Conservation (phyloP, 2,888 invertebrate genomes). For the Diabrotica balteata region DNA sequence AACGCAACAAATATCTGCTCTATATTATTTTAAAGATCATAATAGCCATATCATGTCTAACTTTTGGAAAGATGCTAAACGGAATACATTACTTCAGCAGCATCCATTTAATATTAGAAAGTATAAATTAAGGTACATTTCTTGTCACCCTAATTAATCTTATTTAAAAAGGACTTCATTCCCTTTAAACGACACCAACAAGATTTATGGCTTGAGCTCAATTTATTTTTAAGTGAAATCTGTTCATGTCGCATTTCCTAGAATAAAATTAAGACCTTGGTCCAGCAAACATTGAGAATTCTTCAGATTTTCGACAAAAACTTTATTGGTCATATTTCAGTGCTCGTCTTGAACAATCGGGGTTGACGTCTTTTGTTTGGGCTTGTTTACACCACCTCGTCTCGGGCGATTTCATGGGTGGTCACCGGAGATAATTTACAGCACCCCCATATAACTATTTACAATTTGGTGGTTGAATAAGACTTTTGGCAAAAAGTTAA, state of each 20-base stretch:
- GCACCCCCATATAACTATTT: constrained; percentile 35
- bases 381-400: constrained; percentile 47
- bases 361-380: constrained; percentile 41
- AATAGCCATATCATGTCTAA: too few species aligned
- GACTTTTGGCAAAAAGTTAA: constrained; percentile 30
- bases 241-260: constrained; percentile 14
- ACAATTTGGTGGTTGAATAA: constrained; percentile 20
- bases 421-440: constrained; percentile 42
- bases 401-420: constrained; percentile 48
- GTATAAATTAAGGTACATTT: not conserved
- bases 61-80: too few species aligned
- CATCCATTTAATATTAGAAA: too few species aligned
- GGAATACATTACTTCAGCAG: too few species aligned
- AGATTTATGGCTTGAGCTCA: constrained; percentile 5
- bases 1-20: too few species aligned
- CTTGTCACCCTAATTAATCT: constrained; percentile 5
- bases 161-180: not conserved
- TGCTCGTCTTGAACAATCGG: constrained; percentile 32
- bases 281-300: constrained; percentile 13
- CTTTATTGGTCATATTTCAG: constrained; percentile 40
- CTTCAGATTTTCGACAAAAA: constrained; percentile 29
- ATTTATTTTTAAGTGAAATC: constrained; percentile 26
- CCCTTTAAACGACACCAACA: not conserved
- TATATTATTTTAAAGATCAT: too few species aligned
- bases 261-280: constrained; percentile 29